Base-by-base conservation (phyloP, 2,888 invertebrate genomes). In the Cephus pulcher region DNA sequence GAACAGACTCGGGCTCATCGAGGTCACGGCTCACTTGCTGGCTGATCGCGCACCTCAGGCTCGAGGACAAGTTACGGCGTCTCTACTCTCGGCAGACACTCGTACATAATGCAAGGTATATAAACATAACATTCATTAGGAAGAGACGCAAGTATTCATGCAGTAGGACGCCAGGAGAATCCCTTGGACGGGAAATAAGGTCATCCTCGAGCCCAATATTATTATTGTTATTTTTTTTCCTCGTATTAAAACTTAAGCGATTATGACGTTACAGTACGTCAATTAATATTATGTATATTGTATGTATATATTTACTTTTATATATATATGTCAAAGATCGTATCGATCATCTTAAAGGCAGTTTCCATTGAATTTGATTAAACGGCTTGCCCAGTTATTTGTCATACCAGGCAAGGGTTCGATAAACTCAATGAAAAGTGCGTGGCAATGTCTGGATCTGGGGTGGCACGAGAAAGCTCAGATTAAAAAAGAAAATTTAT, bases 161-260 rank as follows among this genome's bases (percentile, higher is more conserved):
- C 88, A 76, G 73, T 73, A 69, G 68, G 68, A 76, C 78, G 78
- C 78, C 78, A 70, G 34, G 40, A 35, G 68, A 75, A 73, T 75
- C 76, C 71, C 75, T 68, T 75, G 30, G 30, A 78, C 56, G 71
- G 32, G 71, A 71, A 23, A 23, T 32, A 9, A 11, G 90, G 86
- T 91, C 91, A 88, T 91, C 91, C 91, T 91, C 89, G 90, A 91
- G 91, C 89, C 91, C 89, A 90, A 91, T 91, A 90, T 90, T 89
- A 88, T 85, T 75, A 84, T 81, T 82, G 35, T 79, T 68, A 68
- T 76, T 74, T 35, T 68, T 15, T 69, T 69, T 69, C 23, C 32
- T 69, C 76, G 56, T 78, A 81, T 80, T 81, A 77, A 56, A 32
- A 37, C 74, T 80, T 75, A 76, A 15, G 69, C 75, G 79, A 80